Percentiles rank a stretch among this genome's conserved stretches.
These are phyloP conservation scores for Elymnias hypermnestra DNA, from an alignment of 1,140 invertebrate species.

Conservation along the genomic window DNA sequence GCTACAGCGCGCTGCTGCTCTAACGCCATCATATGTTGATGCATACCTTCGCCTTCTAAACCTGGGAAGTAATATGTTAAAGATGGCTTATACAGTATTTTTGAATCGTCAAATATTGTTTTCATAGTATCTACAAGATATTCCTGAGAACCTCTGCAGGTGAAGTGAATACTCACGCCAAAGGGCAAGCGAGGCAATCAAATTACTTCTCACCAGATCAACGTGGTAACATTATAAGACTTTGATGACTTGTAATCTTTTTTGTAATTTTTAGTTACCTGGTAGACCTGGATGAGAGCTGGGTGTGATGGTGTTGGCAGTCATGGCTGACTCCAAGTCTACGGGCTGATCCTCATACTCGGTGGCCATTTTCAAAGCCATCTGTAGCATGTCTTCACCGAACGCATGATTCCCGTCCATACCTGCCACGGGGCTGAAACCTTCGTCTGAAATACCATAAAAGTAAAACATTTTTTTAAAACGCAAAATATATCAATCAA, in stretches of 20 bases:
- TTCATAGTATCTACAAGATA: too few species aligned
- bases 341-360: constrained; percentile 87
- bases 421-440: constrained; percentile 78
- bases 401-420: constrained; percentile 80
- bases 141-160: too few species aligned
- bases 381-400: constrained; percentile 91
- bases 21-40: constrained; percentile 68
- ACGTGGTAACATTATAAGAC: too few species aligned
- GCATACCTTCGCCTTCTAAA: constrained; percentile 56
- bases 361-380: constrained; percentile 91
- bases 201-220: too few species aligned
- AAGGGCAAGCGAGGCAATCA: too few species aligned
- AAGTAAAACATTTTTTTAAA: constrained; percentile 7
- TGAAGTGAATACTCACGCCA: too few species aligned
- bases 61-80: constrained; percentile 36
- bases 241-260: too few species aligned
- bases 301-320: constrained; percentile 85
- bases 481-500: too few species aligned
- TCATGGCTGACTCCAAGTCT: constrained; percentile 84
- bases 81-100: too few species aligned
- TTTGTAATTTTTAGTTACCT: constrained; percentile 35
- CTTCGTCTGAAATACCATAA: constrained; percentile 41
- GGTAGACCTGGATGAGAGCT: constrained; percentile 75
- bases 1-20: constrained; percentile 69
- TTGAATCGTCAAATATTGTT: too few species aligned